Evolutionary conservation across 1,140 invertebrate species (phyloP).

Genomic region (Orchestia grillus): DNA sequence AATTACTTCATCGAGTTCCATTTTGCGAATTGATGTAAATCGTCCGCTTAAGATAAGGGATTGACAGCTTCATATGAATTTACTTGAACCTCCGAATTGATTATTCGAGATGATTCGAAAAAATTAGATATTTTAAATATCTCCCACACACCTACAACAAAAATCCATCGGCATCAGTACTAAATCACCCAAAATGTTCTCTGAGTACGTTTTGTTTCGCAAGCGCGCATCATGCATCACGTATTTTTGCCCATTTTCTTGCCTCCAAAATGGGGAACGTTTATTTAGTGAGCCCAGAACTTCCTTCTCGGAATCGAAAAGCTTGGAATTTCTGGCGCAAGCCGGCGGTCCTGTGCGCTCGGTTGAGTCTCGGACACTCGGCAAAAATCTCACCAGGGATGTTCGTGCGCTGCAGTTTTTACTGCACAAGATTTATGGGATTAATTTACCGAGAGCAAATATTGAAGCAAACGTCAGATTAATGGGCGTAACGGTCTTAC

Average conservation of each 20-base stretch:
- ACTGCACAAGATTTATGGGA: constrained; percentile 45
- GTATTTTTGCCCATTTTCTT: not conserved
- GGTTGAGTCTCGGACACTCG: constrained; percentile 16
- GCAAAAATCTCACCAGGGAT: constrained; percentile 24
- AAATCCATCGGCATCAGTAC: not conserved
- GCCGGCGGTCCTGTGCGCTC: not conserved
- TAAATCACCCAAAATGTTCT: not conserved
- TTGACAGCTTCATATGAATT: too few species aligned
- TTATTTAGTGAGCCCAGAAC: not conserved
- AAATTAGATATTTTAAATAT: not conserved
- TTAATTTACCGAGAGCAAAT: constrained; percentile 48
- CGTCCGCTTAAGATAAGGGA: too few species aligned
- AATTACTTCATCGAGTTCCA: too few species aligned
- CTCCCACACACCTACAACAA: not conserved
- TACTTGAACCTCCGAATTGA: too few species aligned
- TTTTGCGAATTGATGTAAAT: too few species aligned
- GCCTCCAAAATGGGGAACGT: not conserved
- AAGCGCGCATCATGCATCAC: not conserved
- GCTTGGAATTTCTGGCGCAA: not conserved
- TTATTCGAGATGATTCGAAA: too few species aligned
- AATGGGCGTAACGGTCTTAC: constrained; percentile 30
- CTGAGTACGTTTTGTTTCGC: not conserved
- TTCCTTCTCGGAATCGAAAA: constrained; percentile 12
- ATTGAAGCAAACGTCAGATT: constrained; percentile 54
- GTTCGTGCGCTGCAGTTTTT: constrained; percentile 38